Conservation (phyloP, 2,113 vertebrate genomes). For the Nothocercus julius region DNA sequence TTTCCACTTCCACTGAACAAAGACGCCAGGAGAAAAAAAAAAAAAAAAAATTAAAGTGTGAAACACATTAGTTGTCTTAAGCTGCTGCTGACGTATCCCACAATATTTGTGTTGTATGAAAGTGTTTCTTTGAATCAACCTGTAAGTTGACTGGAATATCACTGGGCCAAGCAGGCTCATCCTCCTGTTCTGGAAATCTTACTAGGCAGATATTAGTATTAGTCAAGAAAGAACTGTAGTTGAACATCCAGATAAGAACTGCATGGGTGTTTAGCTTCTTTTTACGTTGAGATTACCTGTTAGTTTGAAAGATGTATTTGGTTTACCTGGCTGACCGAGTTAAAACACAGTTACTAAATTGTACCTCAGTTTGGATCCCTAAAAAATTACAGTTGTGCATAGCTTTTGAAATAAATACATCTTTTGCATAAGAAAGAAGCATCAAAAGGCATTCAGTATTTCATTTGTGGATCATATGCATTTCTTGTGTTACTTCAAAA, state of each 20-base stretch:
- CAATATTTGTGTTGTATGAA: not conserved
- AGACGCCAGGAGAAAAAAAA: not conserved
- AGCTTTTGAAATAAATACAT: not conserved
- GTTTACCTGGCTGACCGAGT: not conserved
- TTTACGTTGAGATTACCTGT: not conserved
- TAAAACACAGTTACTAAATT: not conserved
- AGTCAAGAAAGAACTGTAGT: not conserved
- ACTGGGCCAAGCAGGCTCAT: not conserved
- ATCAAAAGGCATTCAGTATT: not conserved
- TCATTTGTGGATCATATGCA: not conserved
- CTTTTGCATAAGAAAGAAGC: not conserved
- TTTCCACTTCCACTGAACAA: not conserved
- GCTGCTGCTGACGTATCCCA: not conserved
- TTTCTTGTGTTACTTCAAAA: not conserved
- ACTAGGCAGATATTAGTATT: not conserved
- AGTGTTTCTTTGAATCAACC: not conserved
- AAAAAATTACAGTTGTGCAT: not conserved
- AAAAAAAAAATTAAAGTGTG: fast-evolving
- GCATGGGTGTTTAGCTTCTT: not conserved
- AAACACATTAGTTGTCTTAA: not conserved
- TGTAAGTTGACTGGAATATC: not conserved
- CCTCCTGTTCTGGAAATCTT: not conserved
- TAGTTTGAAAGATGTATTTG: not conserved
- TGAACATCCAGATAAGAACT: not conserved
- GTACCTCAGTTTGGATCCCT: not conserved